Evolutionary conservation across 35 echinoderm and acorn worm species (phyloP).

Genomic region (Apostichopus parvimensis): DNA sequence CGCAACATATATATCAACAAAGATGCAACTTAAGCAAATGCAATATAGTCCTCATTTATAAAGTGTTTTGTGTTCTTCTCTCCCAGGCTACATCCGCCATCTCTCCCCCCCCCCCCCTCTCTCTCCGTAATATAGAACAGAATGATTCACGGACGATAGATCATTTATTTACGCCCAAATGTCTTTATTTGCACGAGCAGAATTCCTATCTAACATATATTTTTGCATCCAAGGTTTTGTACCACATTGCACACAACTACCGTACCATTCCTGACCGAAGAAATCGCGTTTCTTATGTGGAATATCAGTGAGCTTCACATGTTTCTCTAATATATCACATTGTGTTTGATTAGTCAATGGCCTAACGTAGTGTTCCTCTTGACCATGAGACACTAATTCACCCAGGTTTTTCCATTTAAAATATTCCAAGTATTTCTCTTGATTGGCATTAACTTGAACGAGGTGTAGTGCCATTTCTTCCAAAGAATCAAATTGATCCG

Average conservation of each 20-base stretch:
- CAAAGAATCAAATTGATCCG: conserved; percentile 36
- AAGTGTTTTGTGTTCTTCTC: too few relatives aligned
- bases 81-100: too few relatives aligned
- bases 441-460: conserved; percentile 31
- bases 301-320: not conserved
- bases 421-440: conserved; percentile 43
- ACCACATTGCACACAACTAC: conserved; percentile 8
- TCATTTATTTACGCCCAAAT: conserved; percentile 10
- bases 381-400: not conserved
- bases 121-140: too few relatives aligned
- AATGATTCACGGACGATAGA: too few relatives aligned
- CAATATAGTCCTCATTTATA: too few relatives aligned
- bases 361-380: conserved; percentile 24
- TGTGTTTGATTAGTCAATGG: conserved; percentile 21
- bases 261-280: conserved; percentile 16
- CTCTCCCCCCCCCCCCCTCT: too few relatives aligned
- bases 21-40: too few relatives aligned
- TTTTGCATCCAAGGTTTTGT: conserved; percentile 27
- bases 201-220: not conserved
- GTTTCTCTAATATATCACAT: conserved; percentile 33
- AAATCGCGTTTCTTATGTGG: not conserved
- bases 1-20: too few relatives aligned
- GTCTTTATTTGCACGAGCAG: not conserved
- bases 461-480: conserved; percentile 36
- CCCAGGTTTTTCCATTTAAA: conserved; percentile 51